A percentile compares a stretch with the other conserved stretches of the same genome.
Evolutionary conservation across 1,140 invertebrate species (phyloP).

Genomic region (Lethrus apterus): DNA sequence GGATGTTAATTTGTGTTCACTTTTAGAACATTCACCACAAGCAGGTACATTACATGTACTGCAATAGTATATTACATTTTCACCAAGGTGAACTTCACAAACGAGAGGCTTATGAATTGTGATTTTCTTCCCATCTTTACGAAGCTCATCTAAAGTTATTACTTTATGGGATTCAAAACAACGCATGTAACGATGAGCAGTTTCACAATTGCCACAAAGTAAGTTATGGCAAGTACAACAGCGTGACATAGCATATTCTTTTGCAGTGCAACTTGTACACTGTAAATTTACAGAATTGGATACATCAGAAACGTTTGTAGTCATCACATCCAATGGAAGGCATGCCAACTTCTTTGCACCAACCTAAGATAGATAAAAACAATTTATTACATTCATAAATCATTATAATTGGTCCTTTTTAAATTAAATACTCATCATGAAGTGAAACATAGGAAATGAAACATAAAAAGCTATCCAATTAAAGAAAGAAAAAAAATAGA

Average conservation of each 20-base stretch:
- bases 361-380: too few relatives aligned
- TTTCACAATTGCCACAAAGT: constrained; percentile 86
- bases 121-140: constrained; percentile 64
- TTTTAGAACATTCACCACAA: constrained; percentile 73
- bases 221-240: constrained; percentile 92
- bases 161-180: constrained; percentile 91
- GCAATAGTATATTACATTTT: constrained; percentile 76
- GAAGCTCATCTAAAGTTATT: constrained; percentile 77
- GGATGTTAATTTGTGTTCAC: constrained; percentile 68
- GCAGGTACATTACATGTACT: constrained; percentile 73
- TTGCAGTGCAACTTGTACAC: constrained; percentile 83
- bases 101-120: constrained; percentile 75
- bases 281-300: constrained; percentile 67
- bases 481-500: too few relatives aligned
- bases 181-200: constrained; percentile 88
- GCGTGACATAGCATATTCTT: constrained; percentile 82
- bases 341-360: constrained; percentile 63
- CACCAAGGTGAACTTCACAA: constrained; percentile 66
- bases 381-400: too few relatives aligned
- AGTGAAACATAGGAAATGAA: too few relatives aligned
- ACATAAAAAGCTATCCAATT: too few relatives aligned
- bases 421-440: too few relatives aligned
- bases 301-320: constrained; percentile 79
- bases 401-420: too few relatives aligned
- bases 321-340: constrained; percentile 74